These are phyloP conservation scores for Procambarus virginalis DNA, from an alignment of 1,140 invertebrate genomes.

Conservation along the genomic window DNA sequence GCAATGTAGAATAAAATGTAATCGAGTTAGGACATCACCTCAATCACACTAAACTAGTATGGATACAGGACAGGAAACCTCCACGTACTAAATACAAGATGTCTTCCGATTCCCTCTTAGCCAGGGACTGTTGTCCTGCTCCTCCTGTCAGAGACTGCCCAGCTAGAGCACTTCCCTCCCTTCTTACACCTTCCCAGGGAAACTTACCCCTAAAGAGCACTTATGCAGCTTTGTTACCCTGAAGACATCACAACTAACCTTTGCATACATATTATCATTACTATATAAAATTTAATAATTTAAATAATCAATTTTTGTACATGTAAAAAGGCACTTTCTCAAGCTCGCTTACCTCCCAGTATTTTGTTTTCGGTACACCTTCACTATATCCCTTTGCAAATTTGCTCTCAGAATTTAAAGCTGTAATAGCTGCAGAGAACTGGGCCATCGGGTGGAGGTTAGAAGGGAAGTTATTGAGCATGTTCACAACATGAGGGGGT, in stretches of 20 bases:
- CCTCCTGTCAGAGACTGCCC: neutral
- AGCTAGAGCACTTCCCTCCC: neutral
- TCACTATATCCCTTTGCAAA: slow-evolving; percentile 93
- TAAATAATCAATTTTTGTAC: too few relatives aligned
- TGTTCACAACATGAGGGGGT: slow-evolving; percentile 93
- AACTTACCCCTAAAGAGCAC: neutral
- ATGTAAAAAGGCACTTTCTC: neutral
- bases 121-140: neutral
- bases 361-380: slow-evolving; percentile 88
- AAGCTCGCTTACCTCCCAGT: slow-evolving; percentile 82
- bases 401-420: slow-evolving; percentile 94
- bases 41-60: neutral
- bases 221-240: neutral
- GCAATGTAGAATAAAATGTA: too few relatives aligned
- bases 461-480: slow-evolving; percentile 96
- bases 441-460: slow-evolving; percentile 97
- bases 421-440: slow-evolving; percentile 92
- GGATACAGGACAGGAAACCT: neutral
- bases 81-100: neutral
- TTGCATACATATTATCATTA: neutral
- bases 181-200: neutral
- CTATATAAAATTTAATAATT: neutral
- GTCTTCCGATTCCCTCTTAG: neutral
- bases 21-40: neutral
- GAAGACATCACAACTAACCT: neutral